Evolutionary conservation across 2,113 vertebrate genomes (phyloP), one percentile per base, ranked within the genome.

Genomic region (Aleadryas rufinucha): DNA sequence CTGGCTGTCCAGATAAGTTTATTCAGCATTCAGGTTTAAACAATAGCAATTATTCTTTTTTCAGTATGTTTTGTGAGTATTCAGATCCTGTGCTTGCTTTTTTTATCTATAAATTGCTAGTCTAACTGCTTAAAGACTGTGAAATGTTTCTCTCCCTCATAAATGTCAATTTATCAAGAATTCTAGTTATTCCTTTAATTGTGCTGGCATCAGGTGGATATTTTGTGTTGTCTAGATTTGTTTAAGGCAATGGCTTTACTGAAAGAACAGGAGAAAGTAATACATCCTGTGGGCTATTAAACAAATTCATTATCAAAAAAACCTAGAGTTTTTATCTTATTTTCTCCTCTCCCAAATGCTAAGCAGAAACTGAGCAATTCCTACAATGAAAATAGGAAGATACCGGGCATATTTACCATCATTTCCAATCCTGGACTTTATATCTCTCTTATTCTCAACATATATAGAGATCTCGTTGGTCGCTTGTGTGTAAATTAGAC

Each of bases 21-120:
- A 70, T 45, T 63, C 10, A 47, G 16, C 6, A 3, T 83, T 80
- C 16, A 47, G 3, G 26, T 72, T 90, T 53, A 69, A 80, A 77
- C 10, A 52, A 30, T 12, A 50, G 20, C 13, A 57, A 15, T 68
- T 50, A 31, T 7, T 66, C 11, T 47, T 27, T 53, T 89, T 30
- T 4, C 39, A 41, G 19, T 86, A 27, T 0, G 0, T 42, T 42
- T 19, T 75, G 11, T 54, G 21, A 79, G 21, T 85, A 53, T 57
- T 94, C 2, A 1, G 24, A 37, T 66, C 20, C 19, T 0, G 0
- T 53, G 16, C 7, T 84, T 3, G 1, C 7, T 13, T 59, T 65
- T 69, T 65, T 68, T 57, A 14, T 47, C 11, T 74, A 16, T 16
- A 68, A 39, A 24, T 33, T 2, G 1, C 70, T 50, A 20, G 9